A percentile compares a stretch with the other conserved stretches of the same genome.
phyloP scores from a whole-genome alignment of 2,888 invertebrate species.

The Lagria hirta region DNA sequence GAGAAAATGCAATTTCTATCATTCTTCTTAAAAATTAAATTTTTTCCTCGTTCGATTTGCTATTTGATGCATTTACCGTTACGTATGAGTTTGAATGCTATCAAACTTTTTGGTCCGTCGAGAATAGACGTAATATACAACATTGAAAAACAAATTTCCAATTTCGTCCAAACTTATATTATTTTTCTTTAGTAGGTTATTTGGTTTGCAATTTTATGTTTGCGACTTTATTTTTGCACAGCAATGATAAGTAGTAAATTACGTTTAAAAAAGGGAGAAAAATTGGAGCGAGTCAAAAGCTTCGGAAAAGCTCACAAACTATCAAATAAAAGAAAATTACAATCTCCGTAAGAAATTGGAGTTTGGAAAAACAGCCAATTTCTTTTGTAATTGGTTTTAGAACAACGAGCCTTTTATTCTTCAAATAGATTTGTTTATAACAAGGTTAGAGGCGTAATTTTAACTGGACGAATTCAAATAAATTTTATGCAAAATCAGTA shows the following conservation, averaged over 20 bases:
- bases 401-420: no score
- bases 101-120: constrained; percentile 39
- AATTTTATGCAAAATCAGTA: no score
- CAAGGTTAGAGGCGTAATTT: no score
- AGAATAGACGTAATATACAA: constrained; percentile 38
- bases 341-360: constrained; percentile 15
- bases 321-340: constrained; percentile 20
- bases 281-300: constrained; percentile 11
- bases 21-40: no score
- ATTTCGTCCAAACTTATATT: constrained; percentile 28
- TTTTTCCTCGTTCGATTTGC: no score
- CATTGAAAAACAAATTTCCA: constrained; percentile 32
- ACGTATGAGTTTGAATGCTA: constrained; percentile 38
- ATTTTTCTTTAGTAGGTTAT: constrained; percentile 22
- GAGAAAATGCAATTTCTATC: no score
- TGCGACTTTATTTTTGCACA: constrained; percentile 10
- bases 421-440: no score
- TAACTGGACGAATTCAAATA: no score
- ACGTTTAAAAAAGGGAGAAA: constrained; percentile 13
- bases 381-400: constrained; percentile 14
- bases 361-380: constrained; percentile 18
- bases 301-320: constrained; percentile 15
- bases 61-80: constrained; percentile 41
- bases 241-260: constrained; percentile 19
- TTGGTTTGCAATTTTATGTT: constrained; percentile 4